Evolutionary conservation across 2,113 vertebrate genomes (phyloP).

Genomic region (Alligator sinensis): DNA sequence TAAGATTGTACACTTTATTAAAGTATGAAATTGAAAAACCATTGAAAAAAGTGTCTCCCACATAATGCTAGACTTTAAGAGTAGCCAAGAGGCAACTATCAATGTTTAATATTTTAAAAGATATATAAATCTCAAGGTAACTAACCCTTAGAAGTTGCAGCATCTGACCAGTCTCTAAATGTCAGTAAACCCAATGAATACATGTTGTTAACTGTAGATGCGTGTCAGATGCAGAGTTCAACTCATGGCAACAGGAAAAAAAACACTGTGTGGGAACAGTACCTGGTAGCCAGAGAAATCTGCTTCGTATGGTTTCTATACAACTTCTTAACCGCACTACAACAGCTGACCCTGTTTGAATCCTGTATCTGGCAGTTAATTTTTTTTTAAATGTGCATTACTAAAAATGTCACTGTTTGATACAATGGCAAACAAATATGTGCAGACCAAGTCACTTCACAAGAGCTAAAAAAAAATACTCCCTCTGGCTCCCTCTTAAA

Average conservation of each 20-base stretch:
- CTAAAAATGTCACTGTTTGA: background rate
- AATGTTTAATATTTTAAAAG: background rate
- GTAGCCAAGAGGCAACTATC: background rate
- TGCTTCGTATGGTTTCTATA: background rate
- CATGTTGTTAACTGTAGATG: background rate
- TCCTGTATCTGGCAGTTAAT: too few species aligned
- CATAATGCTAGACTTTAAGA: background rate
- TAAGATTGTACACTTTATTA: rapidly evolving
- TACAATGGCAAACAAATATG: background rate
- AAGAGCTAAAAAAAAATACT: background rate
- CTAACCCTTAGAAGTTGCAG: background rate
- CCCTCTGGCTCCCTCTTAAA: background rate
- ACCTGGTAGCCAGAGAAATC: background rate
- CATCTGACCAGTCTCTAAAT: background rate
- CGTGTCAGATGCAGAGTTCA: rapidly evolving
- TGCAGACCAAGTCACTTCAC: background rate
- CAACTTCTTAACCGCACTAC: constrained; percentile 5
- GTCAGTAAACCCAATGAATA: background rate
- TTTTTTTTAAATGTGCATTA: background rate
- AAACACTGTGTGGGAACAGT: background rate
- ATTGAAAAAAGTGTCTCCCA: background rate
- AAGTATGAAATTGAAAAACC: rapidly evolving
- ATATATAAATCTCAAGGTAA: background rate
- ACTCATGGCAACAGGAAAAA: background rate
- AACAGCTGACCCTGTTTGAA: background rate